These are phyloP conservation scores for Oligia latruncula DNA, from an alignment of 2,888 invertebrate genomes.

Conservation along the genomic window DNA sequence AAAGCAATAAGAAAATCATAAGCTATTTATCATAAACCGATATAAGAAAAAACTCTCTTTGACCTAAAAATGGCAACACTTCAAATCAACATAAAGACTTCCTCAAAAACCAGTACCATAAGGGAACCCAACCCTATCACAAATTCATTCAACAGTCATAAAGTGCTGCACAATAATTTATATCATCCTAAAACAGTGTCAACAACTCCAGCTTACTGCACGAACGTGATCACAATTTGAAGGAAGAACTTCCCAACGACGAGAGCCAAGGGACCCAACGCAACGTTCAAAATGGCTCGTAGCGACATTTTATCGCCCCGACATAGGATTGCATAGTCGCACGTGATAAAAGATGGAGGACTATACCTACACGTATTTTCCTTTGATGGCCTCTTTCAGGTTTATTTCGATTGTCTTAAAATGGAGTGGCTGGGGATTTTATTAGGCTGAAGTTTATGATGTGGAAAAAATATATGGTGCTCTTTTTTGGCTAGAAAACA, in stretches of 20 bases:
- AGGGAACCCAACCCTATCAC: neutral
- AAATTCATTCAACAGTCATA: slow-evolving; percentile 46
- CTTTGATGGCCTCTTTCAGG: slow-evolving; percentile 46
- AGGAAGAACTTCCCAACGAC: slow-evolving; percentile 39
- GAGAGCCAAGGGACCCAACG: slow-evolving; percentile 48
- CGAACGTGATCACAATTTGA: slow-evolving; percentile 60
- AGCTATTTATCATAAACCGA: neutral
- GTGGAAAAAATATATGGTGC: slow-evolving; percentile 1
- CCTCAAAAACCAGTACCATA: neutral
- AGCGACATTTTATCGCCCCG: slow-evolving; percentile 52
- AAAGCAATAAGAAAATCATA: neutral
- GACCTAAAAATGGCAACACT: neutral
- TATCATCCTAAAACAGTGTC: slow-evolving; percentile 45
- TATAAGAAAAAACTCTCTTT: neutral
- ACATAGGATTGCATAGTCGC: slow-evolving; percentile 38
- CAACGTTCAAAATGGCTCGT: slow-evolving; percentile 28
- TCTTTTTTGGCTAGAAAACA: neutral
- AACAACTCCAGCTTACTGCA: slow-evolving; percentile 52
- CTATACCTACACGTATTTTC: slow-evolving; percentile 27
- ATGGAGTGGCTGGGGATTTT: slow-evolving; percentile 38
- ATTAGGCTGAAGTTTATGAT: slow-evolving; percentile 30
- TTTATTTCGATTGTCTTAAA: slow-evolving; percentile 48
- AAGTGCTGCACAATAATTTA: slow-evolving; percentile 48
- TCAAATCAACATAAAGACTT: too few relatives aligned
- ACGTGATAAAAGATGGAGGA: slow-evolving; percentile 41